A percentile compares a stretch with the other conserved stretches of the same genome.
Conservation (phyloP, 2,888 invertebrate species). For the Microdon myrmicae region DNA sequence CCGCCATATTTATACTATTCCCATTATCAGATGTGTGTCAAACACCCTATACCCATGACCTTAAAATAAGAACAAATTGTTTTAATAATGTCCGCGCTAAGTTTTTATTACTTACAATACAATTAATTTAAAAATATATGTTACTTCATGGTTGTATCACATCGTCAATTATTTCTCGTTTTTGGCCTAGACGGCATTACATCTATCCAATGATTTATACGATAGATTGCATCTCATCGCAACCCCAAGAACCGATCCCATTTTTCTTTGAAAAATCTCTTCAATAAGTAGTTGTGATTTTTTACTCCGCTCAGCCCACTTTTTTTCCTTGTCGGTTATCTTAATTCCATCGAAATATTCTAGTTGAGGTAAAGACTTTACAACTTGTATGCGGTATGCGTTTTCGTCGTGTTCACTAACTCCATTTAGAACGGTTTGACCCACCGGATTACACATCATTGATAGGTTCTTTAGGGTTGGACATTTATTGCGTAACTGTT, state of each 20-base stretch:
- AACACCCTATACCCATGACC: no score
- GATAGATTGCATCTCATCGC: constrained; percentile 30
- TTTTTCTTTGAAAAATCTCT: constrained; percentile 32
- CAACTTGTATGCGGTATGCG: constrained; percentile 52
- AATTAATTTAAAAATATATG: no score
- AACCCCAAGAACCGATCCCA: constrained; percentile 28
- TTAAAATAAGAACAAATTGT: no score
- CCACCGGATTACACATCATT: constrained; percentile 80
- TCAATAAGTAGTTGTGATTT: constrained; percentile 25
- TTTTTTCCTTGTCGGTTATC: constrained; percentile 26
- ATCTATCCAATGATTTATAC: constrained; percentile 33
- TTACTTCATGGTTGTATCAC: no score
- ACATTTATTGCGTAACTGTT: constrained; percentile 73
- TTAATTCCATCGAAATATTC: constrained; percentile 54
- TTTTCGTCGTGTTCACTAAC: constrained; percentile 66
- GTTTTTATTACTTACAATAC: no score
- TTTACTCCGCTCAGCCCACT: constrained; percentile 14
- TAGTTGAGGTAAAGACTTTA: constrained; percentile 52
- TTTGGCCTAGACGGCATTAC: constrained; percentile 19
- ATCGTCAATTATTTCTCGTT: no score
- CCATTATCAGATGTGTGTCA: no score
- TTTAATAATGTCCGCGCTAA: no score
- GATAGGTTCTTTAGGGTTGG: constrained; percentile 79
- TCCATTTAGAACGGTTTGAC: constrained; percentile 77
- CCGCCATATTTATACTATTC: no score